Percentiles rank a stretch among this genome's conserved stretches.
Conservation (phyloP, 2,888 invertebrate species). For the Perizoma flavofasciatum region DNA sequence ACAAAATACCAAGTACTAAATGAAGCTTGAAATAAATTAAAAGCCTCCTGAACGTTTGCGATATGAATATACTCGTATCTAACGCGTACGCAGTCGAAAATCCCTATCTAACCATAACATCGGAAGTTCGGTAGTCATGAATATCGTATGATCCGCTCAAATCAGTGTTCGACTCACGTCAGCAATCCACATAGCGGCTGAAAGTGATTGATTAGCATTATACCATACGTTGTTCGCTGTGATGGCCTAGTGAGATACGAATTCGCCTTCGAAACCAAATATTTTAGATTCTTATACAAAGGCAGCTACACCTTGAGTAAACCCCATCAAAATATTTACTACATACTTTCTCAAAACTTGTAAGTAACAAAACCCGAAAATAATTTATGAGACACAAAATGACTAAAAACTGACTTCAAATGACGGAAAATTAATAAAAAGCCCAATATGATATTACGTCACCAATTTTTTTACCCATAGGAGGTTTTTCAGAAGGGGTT, state of each 20-base stretch:
- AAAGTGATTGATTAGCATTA: constrained; percentile 32
- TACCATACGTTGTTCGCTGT: constrained; percentile 80
- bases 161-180: constrained; percentile 36
- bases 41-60: no score
- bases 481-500: no score
- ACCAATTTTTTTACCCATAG: no score
- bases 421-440: no score
- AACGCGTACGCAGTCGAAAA: constrained; percentile 10
- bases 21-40: no score
- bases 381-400: no score
- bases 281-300: background rate
- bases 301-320: background rate
- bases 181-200: constrained; percentile 28
- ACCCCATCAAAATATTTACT: no score
- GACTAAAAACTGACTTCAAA: no score
- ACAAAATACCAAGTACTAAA: background rate
- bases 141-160: constrained; percentile 30
- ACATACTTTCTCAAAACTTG: no score
- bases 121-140: constrained; percentile 15
- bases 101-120: constrained; percentile 24
- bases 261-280: background rate
- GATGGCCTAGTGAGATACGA: background rate
- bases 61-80: background rate
- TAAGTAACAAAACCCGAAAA: no score
- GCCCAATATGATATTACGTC: no score